A percentile compares a stretch with the other conserved stretches of the same genome.
phyloP scores from a whole-genome alignment of 2,113 vertebrate species.

The Lophochroa leadbeateri region DNA sequence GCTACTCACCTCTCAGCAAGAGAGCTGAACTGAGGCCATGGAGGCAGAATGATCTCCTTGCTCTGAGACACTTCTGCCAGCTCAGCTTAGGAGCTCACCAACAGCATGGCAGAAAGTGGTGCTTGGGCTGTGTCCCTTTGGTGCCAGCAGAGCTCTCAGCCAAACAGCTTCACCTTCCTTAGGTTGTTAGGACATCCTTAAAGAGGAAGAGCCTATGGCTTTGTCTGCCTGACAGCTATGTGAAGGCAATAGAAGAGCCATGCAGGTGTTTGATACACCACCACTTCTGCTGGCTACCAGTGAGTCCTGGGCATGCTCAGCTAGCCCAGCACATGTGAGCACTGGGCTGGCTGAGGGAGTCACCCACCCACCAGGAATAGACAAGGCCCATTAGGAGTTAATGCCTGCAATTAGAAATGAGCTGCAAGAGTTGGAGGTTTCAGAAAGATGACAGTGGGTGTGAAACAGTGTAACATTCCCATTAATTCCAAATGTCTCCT shows the following conservation, averaged over 20 bases:
- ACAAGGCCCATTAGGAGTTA: constrained; percentile 45
- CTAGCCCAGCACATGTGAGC: background rate
- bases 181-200: background rate
- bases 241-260: background rate
- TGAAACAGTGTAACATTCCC: constrained; percentile 54
- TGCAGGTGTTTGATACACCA: background rate
- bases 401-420: constrained; percentile 43
- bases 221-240: background rate
- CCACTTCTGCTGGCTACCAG: background rate
- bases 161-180: background rate
- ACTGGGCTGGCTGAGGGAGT: background rate
- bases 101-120: background rate
- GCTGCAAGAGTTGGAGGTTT: constrained; percentile 17
- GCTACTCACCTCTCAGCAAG: background rate
- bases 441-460: constrained; percentile 44
- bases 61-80: background rate
- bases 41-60: background rate
- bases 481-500: constrained; percentile 61
- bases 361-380: background rate
- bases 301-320: background rate
- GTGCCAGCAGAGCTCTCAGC: background rate
- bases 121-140: background rate
- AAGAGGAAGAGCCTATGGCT: background rate
- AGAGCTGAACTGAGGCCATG: background rate
- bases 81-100: background rate